Base-by-base conservation (phyloP, 1,140 invertebrate genomes). In the Delia radicum region DNA sequence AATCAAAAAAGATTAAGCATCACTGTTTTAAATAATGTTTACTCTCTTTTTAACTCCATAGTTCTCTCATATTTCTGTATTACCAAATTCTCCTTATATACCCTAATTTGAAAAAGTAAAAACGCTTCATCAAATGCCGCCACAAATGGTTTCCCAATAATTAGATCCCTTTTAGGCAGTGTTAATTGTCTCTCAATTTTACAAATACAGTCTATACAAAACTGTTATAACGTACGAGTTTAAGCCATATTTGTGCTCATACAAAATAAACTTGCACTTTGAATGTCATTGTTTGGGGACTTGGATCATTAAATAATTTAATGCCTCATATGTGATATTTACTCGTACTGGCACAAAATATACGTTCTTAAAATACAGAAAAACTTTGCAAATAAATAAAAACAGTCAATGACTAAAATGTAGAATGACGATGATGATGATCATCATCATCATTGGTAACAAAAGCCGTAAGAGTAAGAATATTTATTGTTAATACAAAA, bases 81-180 rank as follows among this genome's bases (percentile, higher is more conserved):
- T 18, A 10, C 33, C 18, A 55, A 21, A 18, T 18, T 55, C 46
- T 2, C 46, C 18, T 24, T 55, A 55, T 55, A 21, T 24, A 21
- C 48, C 48, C 48, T 55, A 55, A 21, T 55, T 55, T 55, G 48
- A 21, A 55, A 10, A n/a, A 55, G 24, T 55, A 42, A 42, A 42
- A 21, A 4, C 18, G 5, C 21, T 69, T 12, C 24, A 69, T 29
- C 3, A 29, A 18, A 67, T 21, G 6, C n/a, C 29, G 29, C 29
- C 65, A 24, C 65, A 69, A 69, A 69, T 69, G 65, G 65, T 33
- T n/a, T 33, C 65, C 65, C 18, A 37, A 33, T 69, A 69, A 69
- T 69, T 69, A 69, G 65, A 69, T 69, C 65, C 65, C 65, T 69
- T 69, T 69, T 69, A 69, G 65, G 65, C 65, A 33, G 65, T 69